Base-by-base conservation (phyloP, 2,888 invertebrate genomes). In the Stenurella melanura region DNA sequence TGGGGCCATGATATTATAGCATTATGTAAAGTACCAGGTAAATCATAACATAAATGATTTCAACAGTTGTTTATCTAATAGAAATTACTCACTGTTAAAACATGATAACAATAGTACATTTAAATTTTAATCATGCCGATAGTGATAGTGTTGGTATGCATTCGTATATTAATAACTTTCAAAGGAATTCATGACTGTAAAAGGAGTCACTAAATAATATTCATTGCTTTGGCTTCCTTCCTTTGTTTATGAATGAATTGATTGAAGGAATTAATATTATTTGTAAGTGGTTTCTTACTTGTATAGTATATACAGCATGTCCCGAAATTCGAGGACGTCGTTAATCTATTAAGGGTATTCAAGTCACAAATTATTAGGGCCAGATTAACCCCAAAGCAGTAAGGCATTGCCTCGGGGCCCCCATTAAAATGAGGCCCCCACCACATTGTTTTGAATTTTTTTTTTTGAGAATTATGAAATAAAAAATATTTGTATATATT, bases 151-250 rank as follows among this genome's bases (percentile, higher is more conserved):
- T 12, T 38, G 34, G 38, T 58, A 58, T 56, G 68, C n/a, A 34
- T 2, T 34, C 30, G 30, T 19, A 58, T 58, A 70, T 30, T 58
- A 57, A 70, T 70, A 30, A 70, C 58, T 19, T 30, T 15, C n/a
- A 67, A 67, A 54, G 67, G 67, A 67, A 67, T 67, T 50, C 58
- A n/a, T 19, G n/a, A 57, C 69, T 38, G 34, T 70, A 70, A 19
- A 70, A 38, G 34, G 63, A 38, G 34, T 38, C 34, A n/a, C 11
- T 63, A 7, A 63, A 26, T 63, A n/a, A n/a, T 34, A 17, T 17
- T 34, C 26, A 60, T 38, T 54, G 54, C 69, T 58, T 67, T 60
- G 15, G 30, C 30, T 60, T 60, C 60, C 60, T 60, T 15, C 21
- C n/a, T 26, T 60, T 30, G n/a, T n/a, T 1, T 30, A 26, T 10